Base-by-base conservation (phyloP, 2,113 vertebrate species). In the Ceratotherium simum region DNA sequence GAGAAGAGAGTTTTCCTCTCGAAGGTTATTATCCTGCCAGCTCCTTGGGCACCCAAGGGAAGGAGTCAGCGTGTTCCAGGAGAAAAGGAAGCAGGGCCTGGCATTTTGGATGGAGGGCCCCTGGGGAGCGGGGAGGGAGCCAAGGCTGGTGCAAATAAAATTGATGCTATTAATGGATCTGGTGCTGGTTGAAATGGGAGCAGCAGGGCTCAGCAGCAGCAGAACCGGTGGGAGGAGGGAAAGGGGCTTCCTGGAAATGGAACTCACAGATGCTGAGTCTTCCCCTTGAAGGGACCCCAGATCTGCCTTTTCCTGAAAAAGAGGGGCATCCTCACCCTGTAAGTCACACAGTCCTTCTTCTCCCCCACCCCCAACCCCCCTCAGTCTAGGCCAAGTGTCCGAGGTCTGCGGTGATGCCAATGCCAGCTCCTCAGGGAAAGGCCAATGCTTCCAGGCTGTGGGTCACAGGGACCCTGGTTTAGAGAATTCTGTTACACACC, bases 11-110 rank as follows among this genome's bases (percentile, higher is more conserved):
- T 96, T 96, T 97, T 97, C 97, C 97, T 98, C 98, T 95, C 94
- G 1, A 67, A 98, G 97, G 97, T 98, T 98, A 98, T 98, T 98
- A 98, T 98, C 97, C 97, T 97, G 97, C 97, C 97, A 97, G 72
- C 97, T 98, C 97, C 97, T 97, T 3, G 0, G 91, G 97, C 23
- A 42, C 98, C 97, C 90, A 70, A 96, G 97, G 96, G 97, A 98
- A 97, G 95, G 97, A 98, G 96, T 96, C 98, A 81, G 60, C 65
- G 2, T 97, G 96, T 97, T 98, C 97, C 95, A 95, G 97, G 97
- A 98, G 97, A 96, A 97, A 95, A 98, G 95, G 97, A 98, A 98
- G 97, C 97, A 97, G 92, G 96, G 87, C 86, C 97, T 96, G 96
- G 97, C 96, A 96, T 96, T 97, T 97, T 97, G 98, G 95, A 97